These are phyloP conservation scores for Taenaris catops DNA, from an alignment of 2,888 invertebrate species.

Conservation along the genomic window DNA sequence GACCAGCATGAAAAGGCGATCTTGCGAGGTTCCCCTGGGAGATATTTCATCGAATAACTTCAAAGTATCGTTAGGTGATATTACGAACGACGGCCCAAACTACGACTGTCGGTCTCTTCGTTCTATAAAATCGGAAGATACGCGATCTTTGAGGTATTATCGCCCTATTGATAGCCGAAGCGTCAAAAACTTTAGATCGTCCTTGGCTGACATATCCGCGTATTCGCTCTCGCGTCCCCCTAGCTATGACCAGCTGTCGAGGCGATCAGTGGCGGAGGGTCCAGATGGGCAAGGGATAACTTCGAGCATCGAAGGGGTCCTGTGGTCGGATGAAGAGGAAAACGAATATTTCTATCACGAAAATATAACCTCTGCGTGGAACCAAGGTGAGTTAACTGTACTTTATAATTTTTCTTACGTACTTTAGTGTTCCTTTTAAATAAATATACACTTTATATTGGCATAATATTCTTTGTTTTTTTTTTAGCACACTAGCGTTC, in stretches of 20 bases:
- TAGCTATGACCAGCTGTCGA: constrained; percentile 66
- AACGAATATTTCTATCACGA: constrained; percentile 75
- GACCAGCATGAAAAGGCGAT: constrained; percentile 68
- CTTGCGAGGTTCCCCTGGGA: constrained; percentile 69
- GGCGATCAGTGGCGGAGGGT: constrained; percentile 63
- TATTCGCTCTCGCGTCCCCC: constrained; percentile 56
- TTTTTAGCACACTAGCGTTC: too few species aligned
- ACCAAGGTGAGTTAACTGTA: constrained; percentile 55
- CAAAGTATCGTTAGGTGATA: constrained; percentile 66
- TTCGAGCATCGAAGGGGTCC: constrained; percentile 74
- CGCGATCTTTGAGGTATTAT: constrained; percentile 49
- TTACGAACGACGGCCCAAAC: constrained; percentile 50
- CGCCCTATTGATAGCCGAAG: constrained; percentile 67
- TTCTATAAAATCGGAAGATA: constrained; percentile 60
- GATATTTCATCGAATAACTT: constrained; percentile 68
- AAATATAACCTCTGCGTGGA: constrained; percentile 69
- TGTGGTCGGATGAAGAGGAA: constrained; percentile 77
- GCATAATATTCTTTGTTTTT: too few species aligned
- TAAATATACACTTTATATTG: too few species aligned
- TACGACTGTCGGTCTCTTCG: constrained; percentile 60
- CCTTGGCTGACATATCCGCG: constrained; percentile 54
- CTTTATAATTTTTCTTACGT: not conserved
- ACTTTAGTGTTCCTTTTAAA: too few species aligned
- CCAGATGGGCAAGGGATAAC: constrained; percentile 56
- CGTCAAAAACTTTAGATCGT: constrained; percentile 66